phyloP scores from a whole-genome alignment of 2,888 invertebrate genomes.

The Leptopilina myrica region DNA sequence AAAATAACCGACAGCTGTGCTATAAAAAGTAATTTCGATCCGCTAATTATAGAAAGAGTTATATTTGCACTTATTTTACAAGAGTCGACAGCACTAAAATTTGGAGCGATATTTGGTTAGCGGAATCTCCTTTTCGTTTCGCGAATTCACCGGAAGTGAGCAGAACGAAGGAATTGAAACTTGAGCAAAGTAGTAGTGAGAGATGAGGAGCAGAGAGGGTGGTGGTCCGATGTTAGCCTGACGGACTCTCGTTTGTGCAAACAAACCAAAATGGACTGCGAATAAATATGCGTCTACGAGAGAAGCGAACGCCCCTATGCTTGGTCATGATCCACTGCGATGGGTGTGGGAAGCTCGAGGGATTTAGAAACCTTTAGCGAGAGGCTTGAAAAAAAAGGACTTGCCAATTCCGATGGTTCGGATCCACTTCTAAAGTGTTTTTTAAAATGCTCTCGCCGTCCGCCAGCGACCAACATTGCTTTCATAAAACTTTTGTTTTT shows the following conservation, averaged over 20 bases:
- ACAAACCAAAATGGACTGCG: slow-evolving; percentile 76
- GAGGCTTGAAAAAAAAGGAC: slow-evolving; percentile 69
- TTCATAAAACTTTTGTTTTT: slow-evolving; percentile 17
- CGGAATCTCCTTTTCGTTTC: slow-evolving; percentile 41
- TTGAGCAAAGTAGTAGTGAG: slow-evolving; percentile 53
- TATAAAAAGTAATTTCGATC: slow-evolving; percentile 5
- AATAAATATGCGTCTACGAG: slow-evolving; percentile 75
- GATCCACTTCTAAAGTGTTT: slow-evolving; percentile 51
- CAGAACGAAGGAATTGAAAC: slow-evolving; percentile 68
- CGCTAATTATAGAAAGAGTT: slow-evolving; percentile 16
- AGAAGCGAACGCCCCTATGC: slow-evolving; percentile 74
- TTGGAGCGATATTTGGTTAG: slow-evolving; percentile 37
- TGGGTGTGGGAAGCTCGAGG: slow-evolving; percentile 58
- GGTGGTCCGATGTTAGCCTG: slow-evolving; percentile 59
- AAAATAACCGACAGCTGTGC: not conserved
- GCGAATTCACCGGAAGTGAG: slow-evolving; percentile 54
- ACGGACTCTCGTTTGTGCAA: slow-evolving; percentile 73
- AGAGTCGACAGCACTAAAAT: slow-evolving; percentile 40
- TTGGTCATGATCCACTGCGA: slow-evolving; percentile 74
- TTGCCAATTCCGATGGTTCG: slow-evolving; percentile 61
- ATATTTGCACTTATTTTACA: slow-evolving; percentile 39
- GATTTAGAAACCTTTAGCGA: slow-evolving; percentile 73
- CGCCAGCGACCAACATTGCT: slow-evolving; percentile 26
- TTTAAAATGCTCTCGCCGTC: slow-evolving; percentile 35
- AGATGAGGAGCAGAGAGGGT: slow-evolving; percentile 47